Evolutionary conservation across 2,888 invertebrate species (phyloP), one percentile per base, ranked within the genome.

Genomic region (Drosophila paramelanica): DNA sequence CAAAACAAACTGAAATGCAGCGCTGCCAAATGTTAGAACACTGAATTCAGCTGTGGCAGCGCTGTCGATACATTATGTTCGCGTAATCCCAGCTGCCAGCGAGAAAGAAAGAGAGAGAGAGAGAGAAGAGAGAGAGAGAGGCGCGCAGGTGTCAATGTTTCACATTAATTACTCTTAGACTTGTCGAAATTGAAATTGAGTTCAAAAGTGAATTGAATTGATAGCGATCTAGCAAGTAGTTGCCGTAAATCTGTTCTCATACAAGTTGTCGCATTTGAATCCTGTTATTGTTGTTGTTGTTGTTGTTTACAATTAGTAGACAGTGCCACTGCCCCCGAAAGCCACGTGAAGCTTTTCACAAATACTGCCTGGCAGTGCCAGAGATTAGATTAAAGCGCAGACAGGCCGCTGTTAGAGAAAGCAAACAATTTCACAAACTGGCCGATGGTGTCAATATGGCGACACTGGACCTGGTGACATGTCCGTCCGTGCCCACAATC

Each of bases 341-440:
- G 82, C 86, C 83, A 86, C 86, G 83, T 80, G 82, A 83, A 86
- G 73, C 75, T 67, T 71, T 69, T 61, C 62, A 72, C 71, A 71
- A 69, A 78, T 68, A 70, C 65, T 47, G 60, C 58, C 57, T 47
- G 60, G 55, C 57, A 60, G 53, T 61, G 20, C 4, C 51, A 41
- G 52, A 64, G 77, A 77, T 76, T 75, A 76, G 62, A 75, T 75
- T 75, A 75, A 49, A 59, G 49, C 53, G 47, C 56, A 71, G 72
- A 66, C 58, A 27, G 60, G 23, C 46, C 53, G 46, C 51, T 38
- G 8, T 4, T 11, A 52, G 51, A 52, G 65, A 7, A 41, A 36
- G 27, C 45, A 41, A 31, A 8, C 31, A 31, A 49, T 52, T 47
- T 23, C 31, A 36, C 31, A 23, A 55, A 69, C 74, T 74, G 69